Evolutionary conservation across 1,140 invertebrate species (phyloP), one percentile per base, ranked within the genome.

Genomic region (Mamestra configurata): DNA sequence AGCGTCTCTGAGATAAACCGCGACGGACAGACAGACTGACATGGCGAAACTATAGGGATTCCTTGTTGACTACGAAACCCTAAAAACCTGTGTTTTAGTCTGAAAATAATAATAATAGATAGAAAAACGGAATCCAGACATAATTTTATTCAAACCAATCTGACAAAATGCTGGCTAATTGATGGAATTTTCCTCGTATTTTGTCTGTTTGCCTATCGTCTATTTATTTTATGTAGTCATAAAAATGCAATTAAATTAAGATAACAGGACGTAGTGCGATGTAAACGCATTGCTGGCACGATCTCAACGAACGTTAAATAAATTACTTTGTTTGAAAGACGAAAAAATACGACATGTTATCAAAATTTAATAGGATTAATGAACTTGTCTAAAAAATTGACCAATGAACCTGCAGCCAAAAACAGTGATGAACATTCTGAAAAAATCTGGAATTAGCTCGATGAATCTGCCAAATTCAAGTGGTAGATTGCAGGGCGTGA

Each of bases 261-360:
- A 35, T 37, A 40, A 15, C 15, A 18, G 18, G 31, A 64, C 35
- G 35, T 20, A 64, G 5, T 31, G 27, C 5, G 57, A 43, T 66
- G 18, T 43, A 66, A 40, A 43, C 37, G 35, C 61, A 66, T 43
- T 13, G 35, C 37, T 66, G 61, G 61, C 61, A 66, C 35, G 61
- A 22, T 43, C 20, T 43, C 61, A 66, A 66, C 22, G 18, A 66
- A 43, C 10, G 13, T 22, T 66, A 5, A 20, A n/a, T 66, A n/a
- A 22, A 31, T 27, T 11, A 13, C 22, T 2, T 59, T 59, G 24
- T 59, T 59, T 59, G 20, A 27, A 59, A 59, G 24, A 66, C 7
- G 61, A 43, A 22, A 11, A 35, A 35, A 35, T 64, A 64, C 27
- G 57, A 18, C 4, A 18, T 10, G 5, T 35, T 61, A 61, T 61